phyloP scores from a whole-genome alignment of 2,797 vertebrate species.

The Mergus octosetaceus region DNA sequence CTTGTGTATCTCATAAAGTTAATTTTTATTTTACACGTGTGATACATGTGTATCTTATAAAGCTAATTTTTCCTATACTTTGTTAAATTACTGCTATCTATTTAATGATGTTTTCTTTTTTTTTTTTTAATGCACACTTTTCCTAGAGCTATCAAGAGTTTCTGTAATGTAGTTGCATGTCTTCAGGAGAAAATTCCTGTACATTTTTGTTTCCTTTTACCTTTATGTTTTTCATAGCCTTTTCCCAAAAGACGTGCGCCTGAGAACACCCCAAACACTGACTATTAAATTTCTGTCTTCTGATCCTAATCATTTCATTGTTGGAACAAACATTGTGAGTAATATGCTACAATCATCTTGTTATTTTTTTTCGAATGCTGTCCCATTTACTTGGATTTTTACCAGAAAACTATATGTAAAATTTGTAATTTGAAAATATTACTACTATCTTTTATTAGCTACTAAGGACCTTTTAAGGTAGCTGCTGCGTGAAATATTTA shows the following conservation, averaged over 20 bases:
- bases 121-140: not conserved
- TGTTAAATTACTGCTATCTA: not conserved
- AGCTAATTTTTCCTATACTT: not conserved
- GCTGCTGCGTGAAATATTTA: not conserved
- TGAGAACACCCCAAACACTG: conserved; percentile 76
- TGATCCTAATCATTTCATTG: conserved; percentile 89
- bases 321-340: conserved; percentile 92
- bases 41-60: not conserved
- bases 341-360: not conserved
- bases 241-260: conserved; percentile 64
- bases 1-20: not conserved
- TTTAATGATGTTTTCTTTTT: not conserved
- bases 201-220: not conserved
- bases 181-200: not conserved
- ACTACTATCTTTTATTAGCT: not conserved
- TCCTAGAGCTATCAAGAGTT: not conserved
- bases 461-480: not conserved
- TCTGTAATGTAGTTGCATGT: not conserved
- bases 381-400: not conserved
- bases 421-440: not conserved
- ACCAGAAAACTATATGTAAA: not conserved
- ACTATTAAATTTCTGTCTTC: conserved; percentile 88
- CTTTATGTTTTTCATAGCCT: conserved; percentile 64
- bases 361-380: not conserved
- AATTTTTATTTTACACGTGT: not conserved